Evolutionary conservation across 2,888 invertebrate species (phyloP), one percentile per base, ranked within the genome.

Genomic region (Linhomoeus sp.): DNA sequence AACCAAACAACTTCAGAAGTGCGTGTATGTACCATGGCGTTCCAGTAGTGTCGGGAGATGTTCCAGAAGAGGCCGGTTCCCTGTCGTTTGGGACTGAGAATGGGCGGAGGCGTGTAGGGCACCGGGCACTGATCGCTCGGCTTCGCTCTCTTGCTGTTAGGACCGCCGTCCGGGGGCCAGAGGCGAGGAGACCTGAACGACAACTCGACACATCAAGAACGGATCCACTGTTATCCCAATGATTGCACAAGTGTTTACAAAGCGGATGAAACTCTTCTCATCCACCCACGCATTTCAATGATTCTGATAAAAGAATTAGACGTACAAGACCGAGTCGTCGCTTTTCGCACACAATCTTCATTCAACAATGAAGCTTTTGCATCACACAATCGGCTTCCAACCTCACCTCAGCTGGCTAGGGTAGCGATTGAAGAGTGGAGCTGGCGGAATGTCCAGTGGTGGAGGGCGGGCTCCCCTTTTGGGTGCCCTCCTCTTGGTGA

Each of bases 71-170:
- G 72, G 0, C 92, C 92, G 0, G 81, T 75, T 1, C 87, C 87
- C 53, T 78, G 77, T 52, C 94, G 75, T 50, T 84, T 80, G 0
- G 94, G 94, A 62, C 86, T 84, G 46, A 94, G 71, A 61, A 94
- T 82, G 0, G 94, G 94, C 26, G 85, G 81, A 17, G 94, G 90
- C 0, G 90, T 92, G 67, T 82, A 94, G 50, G 76, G 75, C 15
- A 76, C 72, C 25, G 73, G 71, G 14, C 67, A 64, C 41, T 37
- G 37, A 12, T 37, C 41, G 53, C 5, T 24, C 36, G 19, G 25
- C 7, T 14, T 12, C 29, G 49, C 9, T 43, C 24, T 20, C 38
- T 25, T 19, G 39, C 35, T 3, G 9, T 15, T 22, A 5, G 36
- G n/a, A 24, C 20, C 5, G 25, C 9, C 26, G 23, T 7, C 35